Evolutionary conservation across 2,797 vertebrate species (phyloP).

Genomic region (Lemur catta): DNA sequence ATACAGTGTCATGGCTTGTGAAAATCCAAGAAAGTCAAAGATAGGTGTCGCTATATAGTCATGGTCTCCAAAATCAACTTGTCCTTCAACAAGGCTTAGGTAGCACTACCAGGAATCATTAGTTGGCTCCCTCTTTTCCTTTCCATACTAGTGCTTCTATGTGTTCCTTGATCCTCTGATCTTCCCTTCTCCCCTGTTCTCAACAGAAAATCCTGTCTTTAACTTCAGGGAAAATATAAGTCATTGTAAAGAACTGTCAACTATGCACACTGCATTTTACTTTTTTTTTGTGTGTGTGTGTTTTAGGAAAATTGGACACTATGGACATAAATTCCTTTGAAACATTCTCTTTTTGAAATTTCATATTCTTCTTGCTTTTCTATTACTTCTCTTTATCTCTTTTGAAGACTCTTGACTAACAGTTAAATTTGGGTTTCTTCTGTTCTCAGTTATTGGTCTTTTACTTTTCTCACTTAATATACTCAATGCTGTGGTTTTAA

Average conservation of each 20-base stretch:
- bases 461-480: background rate
- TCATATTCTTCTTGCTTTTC: background rate
- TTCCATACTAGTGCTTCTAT: background rate
- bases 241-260: background rate
- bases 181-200: background rate
- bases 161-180: background rate
- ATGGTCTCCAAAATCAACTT: background rate
- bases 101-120: background rate
- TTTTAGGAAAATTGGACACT: background rate
- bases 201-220: background rate
- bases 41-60: background rate
- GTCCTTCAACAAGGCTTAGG: background rate
- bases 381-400: background rate
- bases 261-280: background rate
- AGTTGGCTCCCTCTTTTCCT: background rate
- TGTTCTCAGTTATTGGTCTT: background rate
- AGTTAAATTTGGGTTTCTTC: background rate
- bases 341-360: slow-evolving; percentile 11
- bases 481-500: background rate
- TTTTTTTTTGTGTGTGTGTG: background rate
- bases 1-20: background rate
- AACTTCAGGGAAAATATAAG: background rate
- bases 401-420: background rate
- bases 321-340: background rate
- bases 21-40: background rate